Evolutionary conservation across 2,113 vertebrate species (phyloP).

Genomic region (Gymnarchus niloticus): DNA sequence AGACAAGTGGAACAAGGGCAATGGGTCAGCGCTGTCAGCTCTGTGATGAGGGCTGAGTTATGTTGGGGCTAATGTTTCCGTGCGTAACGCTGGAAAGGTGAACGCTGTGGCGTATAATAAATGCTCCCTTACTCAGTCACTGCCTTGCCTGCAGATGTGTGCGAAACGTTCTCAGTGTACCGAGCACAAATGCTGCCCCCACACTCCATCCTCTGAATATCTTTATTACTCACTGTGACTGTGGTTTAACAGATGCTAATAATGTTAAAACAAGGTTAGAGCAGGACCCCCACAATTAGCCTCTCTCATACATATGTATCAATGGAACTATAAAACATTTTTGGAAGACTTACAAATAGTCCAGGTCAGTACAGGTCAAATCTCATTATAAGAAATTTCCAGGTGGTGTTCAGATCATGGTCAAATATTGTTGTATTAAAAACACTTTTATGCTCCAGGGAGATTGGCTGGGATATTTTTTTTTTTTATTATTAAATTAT

Average conservation of each 20-base stretch:
- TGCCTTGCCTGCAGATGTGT: not conserved
- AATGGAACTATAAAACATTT: not conserved
- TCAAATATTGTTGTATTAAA: not conserved
- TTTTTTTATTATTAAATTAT: not conserved
- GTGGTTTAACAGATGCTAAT: slow-evolving; percentile 8
- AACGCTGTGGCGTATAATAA: not conserved
- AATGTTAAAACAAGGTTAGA: not conserved
- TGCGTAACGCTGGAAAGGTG: no score
- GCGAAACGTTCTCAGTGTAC: not conserved
- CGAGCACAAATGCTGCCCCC: not conserved
- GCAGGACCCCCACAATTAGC: not conserved
- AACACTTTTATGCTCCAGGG: not conserved
- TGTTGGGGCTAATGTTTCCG: not conserved
- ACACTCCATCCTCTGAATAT: not conserved
- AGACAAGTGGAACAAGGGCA: not conserved
- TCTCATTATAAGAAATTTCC: not conserved
- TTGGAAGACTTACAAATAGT: not conserved
- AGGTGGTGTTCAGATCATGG: not conserved
- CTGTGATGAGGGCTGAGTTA: not conserved
- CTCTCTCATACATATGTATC: not conserved
- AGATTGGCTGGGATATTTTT: not conserved
- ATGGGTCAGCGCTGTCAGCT: not conserved
- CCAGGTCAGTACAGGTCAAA: not conserved
- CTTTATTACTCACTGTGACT: not conserved
- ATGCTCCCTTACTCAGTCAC: not conserved